Conservation (phyloP, 1,140 invertebrate species). For the Polyergus mexicanus region DNA sequence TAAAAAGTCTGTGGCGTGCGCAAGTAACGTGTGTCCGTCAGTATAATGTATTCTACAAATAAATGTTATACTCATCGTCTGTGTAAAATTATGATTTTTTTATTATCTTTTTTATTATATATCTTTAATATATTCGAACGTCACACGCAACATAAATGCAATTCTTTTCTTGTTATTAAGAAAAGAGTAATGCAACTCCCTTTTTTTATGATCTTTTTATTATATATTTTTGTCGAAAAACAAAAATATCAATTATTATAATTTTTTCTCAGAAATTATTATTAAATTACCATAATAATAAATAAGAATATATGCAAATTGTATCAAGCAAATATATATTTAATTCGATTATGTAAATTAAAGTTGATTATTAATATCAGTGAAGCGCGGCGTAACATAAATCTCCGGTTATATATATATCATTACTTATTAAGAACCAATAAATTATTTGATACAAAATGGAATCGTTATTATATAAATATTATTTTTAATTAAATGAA, state of each 20-base stretch:
- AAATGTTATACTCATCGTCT: background rate
- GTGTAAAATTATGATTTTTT: background rate
- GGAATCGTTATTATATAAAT: conserved; percentile 25
- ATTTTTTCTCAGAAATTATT: too few relatives aligned
- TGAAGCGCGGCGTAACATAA: conserved; percentile 10
- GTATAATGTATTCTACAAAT: background rate
- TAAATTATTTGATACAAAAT: conserved; percentile 44
- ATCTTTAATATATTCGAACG: background rate
- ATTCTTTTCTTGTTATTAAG: background rate
- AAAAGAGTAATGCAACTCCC: background rate
- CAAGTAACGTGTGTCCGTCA: background rate
- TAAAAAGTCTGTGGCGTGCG: background rate
- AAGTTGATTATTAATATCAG: conserved; percentile 7
- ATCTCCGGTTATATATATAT: conserved; percentile 29
- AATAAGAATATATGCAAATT: conserved; percentile 12
- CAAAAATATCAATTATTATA: too few relatives aligned
- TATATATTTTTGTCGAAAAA: background rate
- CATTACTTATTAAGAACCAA: conserved; percentile 47
- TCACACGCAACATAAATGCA: background rate
- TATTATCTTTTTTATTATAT: background rate
- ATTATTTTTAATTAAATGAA: background rate
- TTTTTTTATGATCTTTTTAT: background rate
- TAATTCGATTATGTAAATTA: conserved; percentile 24
- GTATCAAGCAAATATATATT: background rate
- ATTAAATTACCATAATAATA: background rate